Conservation (phyloP, 2,113 vertebrate species). For the Cacatua alba region DNA sequence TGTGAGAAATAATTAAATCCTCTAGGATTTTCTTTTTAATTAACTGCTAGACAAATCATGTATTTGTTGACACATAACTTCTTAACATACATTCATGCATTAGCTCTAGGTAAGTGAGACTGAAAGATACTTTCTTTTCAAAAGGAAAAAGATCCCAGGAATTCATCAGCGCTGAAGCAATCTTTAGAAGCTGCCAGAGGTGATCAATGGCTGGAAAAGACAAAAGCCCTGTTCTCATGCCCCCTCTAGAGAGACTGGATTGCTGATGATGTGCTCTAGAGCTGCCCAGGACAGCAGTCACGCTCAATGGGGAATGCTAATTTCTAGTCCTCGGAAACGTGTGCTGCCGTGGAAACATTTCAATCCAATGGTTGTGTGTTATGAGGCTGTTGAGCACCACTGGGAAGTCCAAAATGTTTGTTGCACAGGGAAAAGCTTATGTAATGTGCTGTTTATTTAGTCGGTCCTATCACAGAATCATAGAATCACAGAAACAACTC, state of each 20-base stretch:
- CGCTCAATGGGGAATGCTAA: neutral
- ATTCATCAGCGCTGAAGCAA: neutral
- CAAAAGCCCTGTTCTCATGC: neutral
- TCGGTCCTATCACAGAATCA: neutral
- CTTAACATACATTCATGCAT: constrained; percentile 1
- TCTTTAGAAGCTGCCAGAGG: constrained; percentile 18
- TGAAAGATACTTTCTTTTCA: constrained; percentile 9
- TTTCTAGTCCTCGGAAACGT: neutral
- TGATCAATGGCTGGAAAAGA: constrained; percentile 18
- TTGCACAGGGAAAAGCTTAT: neutral
- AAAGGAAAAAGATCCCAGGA: neutral
- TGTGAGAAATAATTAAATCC: constrained; percentile 20
- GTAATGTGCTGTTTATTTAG: neutral
- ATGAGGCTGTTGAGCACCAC: neutral
- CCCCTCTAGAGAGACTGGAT: neutral
- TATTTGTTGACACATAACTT: constrained; percentile 1
- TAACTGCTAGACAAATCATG: neutral
- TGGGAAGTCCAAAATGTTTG: neutral
- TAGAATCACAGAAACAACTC: neutral
- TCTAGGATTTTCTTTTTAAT: constrained; percentile 29
- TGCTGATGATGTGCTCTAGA: neutral
- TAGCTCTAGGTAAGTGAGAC: neutral
- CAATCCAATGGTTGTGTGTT: neutral
- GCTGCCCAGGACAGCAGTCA: rapidly evolving
- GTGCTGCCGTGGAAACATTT: neutral